Percentiles rank a stretch among this genome's conserved stretches.
phyloP scores from a whole-genome alignment of 2,888 invertebrate species.

The Troides oblongomaculatus region DNA sequence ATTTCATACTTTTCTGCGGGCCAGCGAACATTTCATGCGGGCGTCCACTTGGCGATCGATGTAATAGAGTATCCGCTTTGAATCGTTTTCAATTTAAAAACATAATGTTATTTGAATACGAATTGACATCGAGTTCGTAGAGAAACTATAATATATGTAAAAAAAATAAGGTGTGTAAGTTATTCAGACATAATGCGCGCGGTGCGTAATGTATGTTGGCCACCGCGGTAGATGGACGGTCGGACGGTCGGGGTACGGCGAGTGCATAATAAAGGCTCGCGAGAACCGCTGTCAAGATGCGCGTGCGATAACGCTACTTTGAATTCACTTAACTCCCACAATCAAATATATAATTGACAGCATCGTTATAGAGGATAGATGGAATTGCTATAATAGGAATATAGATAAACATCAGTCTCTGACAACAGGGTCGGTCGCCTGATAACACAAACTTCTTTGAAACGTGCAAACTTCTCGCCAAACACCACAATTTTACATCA shows the following conservation, averaged over 20 bases:
- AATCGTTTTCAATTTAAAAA: background rate
- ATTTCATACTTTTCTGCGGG: no score
- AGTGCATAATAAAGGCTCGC: conserved; percentile 59
- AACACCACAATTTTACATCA: conserved; percentile 37
- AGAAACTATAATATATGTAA: conserved; percentile 21
- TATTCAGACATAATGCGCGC: conserved; percentile 48
- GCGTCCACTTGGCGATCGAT: no score
- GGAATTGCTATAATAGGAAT: conserved; percentile 17
- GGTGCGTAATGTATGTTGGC: conserved; percentile 53
- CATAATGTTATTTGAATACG: background rate
- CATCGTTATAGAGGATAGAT: conserved; percentile 20
- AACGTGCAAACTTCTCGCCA: conserved; percentile 54
- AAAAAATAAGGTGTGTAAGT: conserved; percentile 33
- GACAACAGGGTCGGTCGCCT: background rate
- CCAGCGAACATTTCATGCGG: no score
- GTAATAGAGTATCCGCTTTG: background rate
- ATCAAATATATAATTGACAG: conserved; percentile 27
- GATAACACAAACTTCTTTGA: conserved; percentile 43
- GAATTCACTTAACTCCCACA: conserved; percentile 30
- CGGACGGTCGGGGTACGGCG: conserved; percentile 45
- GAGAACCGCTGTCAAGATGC: conserved; percentile 54
- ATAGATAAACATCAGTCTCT: conserved; percentile 30
- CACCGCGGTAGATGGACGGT: conserved; percentile 49
- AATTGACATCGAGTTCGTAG: background rate
- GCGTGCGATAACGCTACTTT: conserved; percentile 61